Percentiles rank a stretch among this genome's conserved stretches.
These are phyloP conservation scores for Heliconius ethilla DNA, from an alignment of 2,888 invertebrate genomes.

Conservation along the genomic window DNA sequence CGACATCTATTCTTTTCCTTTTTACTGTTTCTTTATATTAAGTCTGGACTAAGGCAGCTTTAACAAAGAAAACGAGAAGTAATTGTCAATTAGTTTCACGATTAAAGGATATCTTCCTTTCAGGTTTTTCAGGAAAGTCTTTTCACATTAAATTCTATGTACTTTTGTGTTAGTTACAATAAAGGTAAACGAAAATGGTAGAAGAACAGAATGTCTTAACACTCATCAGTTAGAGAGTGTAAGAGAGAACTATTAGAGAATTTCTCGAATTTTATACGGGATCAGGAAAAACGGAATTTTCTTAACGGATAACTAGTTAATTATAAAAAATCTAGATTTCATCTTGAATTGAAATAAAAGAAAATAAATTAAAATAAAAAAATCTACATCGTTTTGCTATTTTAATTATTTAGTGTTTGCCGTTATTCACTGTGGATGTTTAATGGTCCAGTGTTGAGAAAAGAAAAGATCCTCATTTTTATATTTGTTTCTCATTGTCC, in stretches of 20 bases:
- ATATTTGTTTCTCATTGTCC: neutral
- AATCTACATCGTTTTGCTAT: neutral
- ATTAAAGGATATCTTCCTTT: conserved; percentile 5
- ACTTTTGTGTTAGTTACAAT: neutral
- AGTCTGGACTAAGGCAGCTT: neutral
- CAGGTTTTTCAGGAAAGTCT: neutral
- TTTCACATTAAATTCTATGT: neutral
- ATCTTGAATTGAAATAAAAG: too few relatives aligned
- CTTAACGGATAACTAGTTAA: too few relatives aligned
- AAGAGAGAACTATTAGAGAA: too few relatives aligned
- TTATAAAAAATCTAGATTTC: too few relatives aligned
- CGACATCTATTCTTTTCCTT: neutral
- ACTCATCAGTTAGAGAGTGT: too few relatives aligned
- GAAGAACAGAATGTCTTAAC: too few relatives aligned
- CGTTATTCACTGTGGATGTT: neutral
- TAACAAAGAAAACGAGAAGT: conserved; percentile 11
- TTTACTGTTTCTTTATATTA: conserved; percentile 1
- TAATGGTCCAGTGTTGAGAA: conserved; percentile 20
- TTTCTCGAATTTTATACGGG: too few relatives aligned
- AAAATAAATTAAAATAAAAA: neutral
- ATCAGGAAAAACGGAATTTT: too few relatives aligned
- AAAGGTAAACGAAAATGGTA: too few relatives aligned
- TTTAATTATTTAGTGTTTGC: neutral
- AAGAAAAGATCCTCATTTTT: conserved; percentile 25
- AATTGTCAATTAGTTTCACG: conserved; percentile 20